phyloP scores from a whole-genome alignment of 2,888 invertebrate genomes.

The Oscheius sp. region DNA sequence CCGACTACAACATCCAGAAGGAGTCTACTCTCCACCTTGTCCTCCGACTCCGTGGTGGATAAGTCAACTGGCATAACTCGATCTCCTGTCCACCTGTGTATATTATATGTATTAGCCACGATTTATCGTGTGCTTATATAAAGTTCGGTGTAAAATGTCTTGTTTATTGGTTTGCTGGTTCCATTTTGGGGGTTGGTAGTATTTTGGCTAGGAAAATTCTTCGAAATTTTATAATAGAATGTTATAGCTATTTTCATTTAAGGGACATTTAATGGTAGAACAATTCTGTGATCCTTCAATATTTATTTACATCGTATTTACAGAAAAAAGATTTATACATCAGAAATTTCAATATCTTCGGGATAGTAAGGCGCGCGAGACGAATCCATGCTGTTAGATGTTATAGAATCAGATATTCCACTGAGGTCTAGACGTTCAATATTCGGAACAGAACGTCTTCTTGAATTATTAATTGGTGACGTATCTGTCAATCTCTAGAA shows the following conservation, averaged over 20 bases:
- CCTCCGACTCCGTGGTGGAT: conserved; percentile 25
- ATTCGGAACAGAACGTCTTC: background rate
- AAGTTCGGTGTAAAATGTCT: background rate
- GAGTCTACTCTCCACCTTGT: conserved; percentile 21
- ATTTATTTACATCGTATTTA: conserved; percentile 10
- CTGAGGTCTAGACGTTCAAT: conserved; percentile 36
- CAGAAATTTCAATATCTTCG: conserved; percentile 15
- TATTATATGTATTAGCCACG: background rate
- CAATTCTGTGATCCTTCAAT: background rate
- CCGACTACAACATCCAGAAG: conserved; percentile 30
- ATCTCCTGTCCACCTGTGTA: background rate
- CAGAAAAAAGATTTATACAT: background rate
- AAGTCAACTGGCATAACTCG: conserved; percentile 19
- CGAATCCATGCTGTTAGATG: background rate
- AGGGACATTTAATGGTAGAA: too few species aligned
- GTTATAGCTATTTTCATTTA: too few species aligned
- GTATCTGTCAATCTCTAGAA: background rate
- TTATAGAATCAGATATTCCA: conserved; percentile 14
- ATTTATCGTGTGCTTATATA: background rate
- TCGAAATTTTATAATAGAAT: too few species aligned
- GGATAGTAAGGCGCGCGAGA: background rate
- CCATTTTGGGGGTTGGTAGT: too few species aligned
- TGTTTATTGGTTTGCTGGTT: too few species aligned
- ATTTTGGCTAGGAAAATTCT: too few species aligned
- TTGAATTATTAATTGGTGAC: background rate